Conservation (phyloP, 64 coral and sea anemone genomes). For the Pocillopora verrucosa region DNA sequence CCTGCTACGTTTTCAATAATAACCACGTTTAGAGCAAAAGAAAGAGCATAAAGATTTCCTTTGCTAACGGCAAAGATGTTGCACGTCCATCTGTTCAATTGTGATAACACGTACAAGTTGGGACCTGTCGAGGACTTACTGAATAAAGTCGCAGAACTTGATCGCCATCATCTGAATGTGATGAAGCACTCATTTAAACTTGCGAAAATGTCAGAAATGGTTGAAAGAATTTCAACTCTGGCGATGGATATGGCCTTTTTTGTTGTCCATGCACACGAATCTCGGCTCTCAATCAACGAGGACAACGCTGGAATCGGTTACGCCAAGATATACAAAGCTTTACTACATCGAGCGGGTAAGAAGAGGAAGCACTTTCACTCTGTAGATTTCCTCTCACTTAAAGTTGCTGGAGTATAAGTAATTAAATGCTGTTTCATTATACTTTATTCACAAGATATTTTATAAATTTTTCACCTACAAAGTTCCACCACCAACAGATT, state of each 20-base stretch:
- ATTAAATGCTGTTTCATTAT: too few species aligned
- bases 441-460: too few species aligned
- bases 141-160: too few species aligned
- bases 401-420: too few species aligned
- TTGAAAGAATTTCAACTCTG: neutral
- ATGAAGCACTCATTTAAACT: constrained; percentile 52
- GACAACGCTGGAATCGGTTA: constrained; percentile 61
- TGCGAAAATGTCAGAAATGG: constrained; percentile 58
- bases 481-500: too few species aligned
- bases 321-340: constrained; percentile 59
- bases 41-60: too few species aligned
- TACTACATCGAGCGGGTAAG: constrained; percentile 50
- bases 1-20: neutral
- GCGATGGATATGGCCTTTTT: constrained; percentile 62
- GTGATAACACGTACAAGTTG: constrained; percentile 68
- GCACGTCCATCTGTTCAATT: too few species aligned
- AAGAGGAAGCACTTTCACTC: neutral
- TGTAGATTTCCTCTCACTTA: neutral
- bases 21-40: too few species aligned
- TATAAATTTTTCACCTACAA: too few species aligned
- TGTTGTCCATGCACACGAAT: constrained; percentile 84
- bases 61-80: too few species aligned
- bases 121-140: constrained; percentile 39
- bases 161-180: neutral
- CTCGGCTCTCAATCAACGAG: constrained; percentile 62